Percentiles rank a stretch among this genome's conserved stretches.
Evolutionary conservation across 1,140 invertebrate genomes (phyloP).

Genomic region (Tribolium madens): DNA sequence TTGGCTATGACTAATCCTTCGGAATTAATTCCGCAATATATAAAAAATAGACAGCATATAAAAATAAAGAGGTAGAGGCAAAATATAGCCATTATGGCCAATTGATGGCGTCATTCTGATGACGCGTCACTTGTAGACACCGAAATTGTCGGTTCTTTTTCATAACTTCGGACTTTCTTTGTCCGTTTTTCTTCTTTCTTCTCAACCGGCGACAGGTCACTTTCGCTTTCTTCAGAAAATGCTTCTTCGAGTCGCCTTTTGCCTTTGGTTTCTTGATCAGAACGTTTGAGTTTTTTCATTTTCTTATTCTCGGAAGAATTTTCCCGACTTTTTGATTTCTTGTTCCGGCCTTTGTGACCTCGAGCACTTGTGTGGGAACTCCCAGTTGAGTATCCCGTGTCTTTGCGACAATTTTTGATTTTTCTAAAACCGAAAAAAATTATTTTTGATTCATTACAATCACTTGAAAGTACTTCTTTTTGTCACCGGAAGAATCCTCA

Average conservation of each 20-base stretch:
- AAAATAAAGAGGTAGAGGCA: conserved; percentile 72
- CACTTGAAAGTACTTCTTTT: conserved; percentile 38
- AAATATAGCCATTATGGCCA: conserved; percentile 70
- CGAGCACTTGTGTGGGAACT: conserved; percentile 68
- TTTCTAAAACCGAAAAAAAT: conserved; percentile 51
- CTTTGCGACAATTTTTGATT: conserved; percentile 68
- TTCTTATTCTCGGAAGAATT: conserved; percentile 41
- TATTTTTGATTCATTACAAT: too few species aligned
- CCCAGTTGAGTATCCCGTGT: conserved; percentile 75
- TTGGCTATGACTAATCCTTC: conserved; percentile 66
- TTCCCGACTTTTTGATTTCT: conserved; percentile 51
- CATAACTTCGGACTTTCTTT: conserved; percentile 54
- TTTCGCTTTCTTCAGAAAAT: conserved; percentile 58
- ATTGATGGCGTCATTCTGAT: conserved; percentile 71
- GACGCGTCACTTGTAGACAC: conserved; percentile 61
- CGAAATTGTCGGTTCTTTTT: conserved; percentile 56
- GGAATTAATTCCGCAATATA: conserved; percentile 70
- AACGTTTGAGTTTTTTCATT: conserved; percentile 60
- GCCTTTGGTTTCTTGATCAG: conserved; percentile 55
- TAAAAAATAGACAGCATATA: conserved; percentile 69
- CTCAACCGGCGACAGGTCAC: conserved; percentile 57
- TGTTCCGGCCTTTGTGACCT: conserved; percentile 57
- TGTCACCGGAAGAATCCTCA: conserved; percentile 38
- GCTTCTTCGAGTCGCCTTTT: conserved; percentile 50
- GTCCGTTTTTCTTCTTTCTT: conserved; percentile 48